Evolutionary conservation across 2,888 invertebrate species (phyloP), one percentile per base, ranked within the genome.

Genomic region (Phortica magna): DNA sequence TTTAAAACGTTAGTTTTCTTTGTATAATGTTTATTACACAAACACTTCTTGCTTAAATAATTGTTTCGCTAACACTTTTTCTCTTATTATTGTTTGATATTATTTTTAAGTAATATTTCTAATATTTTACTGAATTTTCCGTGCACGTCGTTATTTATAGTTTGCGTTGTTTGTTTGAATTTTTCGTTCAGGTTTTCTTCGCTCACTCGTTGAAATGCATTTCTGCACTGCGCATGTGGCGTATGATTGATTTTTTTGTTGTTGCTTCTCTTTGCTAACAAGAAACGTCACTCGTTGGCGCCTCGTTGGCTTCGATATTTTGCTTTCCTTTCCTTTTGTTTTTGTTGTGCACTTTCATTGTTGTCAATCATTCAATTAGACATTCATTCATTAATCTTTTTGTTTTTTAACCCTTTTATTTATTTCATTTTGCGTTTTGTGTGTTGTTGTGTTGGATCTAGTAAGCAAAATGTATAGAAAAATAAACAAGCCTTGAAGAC

Each of bases 171-270:
- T 31, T 59, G 64, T 74, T 78, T 78, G 73, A 68, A 48, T 76
- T 64, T 48, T 57, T 48, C 68, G 61, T 2, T 55, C 48, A 53
- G 61, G 64, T 76, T 77, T 72, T 78, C 79, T 71, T 70, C 7
- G 64, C 59, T 17, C 43, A 19, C 5, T 41, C 65, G 48, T 48
- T 68, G 31, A 48, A 48, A 6, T 81, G 79, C 81, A 77, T 75
- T 79, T 75, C 79, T 9, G 48, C 31, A 79, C 76, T 82, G 89
- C 90, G 90, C 90, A 90, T 85, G 90, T 84, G 84, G 82, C 78
- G 79, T 82, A 88, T 83, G 82, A 90, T 90, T 83, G 87, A 90
- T 89, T 89, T 79, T 83, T 75, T 61, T 31, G 59, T 74, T 41
- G 68, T 9, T 42, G 12, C 43, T 80, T 76, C 74, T 48, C 31